These are phyloP conservation scores for Eumerus sabulonum DNA, from an alignment of 2,888 invertebrate genomes.

Conservation along the genomic window DNA sequence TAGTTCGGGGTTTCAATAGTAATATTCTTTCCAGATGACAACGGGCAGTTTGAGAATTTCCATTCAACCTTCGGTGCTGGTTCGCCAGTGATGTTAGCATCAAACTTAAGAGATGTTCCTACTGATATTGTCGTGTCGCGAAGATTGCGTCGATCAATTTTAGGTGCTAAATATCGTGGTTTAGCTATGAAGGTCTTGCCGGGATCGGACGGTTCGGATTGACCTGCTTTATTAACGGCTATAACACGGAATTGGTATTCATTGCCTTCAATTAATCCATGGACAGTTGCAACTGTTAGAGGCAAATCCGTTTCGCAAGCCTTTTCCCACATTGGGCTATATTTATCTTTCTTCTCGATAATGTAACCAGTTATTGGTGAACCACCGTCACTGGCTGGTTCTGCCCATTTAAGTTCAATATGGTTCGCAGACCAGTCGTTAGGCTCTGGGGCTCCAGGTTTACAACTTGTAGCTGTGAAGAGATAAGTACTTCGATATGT, in stretches of 20 bases:
- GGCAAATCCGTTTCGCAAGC: conserved; percentile 90
- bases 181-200: conserved; percentile 92
- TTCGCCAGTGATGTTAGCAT: conserved; percentile 95
- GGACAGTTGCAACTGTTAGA: conserved; percentile 88
- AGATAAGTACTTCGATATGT: neutral
- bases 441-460: conserved; percentile 94
- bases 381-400: conserved; percentile 94
- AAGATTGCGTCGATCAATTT: conserved; percentile 95
- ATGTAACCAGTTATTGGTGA: conserved; percentile 96
- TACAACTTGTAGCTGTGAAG: conserved; percentile 87
- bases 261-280: conserved; percentile 95
- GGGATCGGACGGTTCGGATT: conserved; percentile 93
- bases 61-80: conserved; percentile 96
- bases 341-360: conserved; percentile 95
- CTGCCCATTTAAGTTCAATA: conserved; percentile 94
- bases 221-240: conserved; percentile 97
- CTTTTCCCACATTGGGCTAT: conserved; percentile 95
- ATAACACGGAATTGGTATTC: conserved; percentile 98
- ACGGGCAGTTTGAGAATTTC: conserved; percentile 90
- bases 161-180: conserved; percentile 94
- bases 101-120: conserved; percentile 95
- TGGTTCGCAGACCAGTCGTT: conserved; percentile 95
- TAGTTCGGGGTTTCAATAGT: conserved; percentile 92
- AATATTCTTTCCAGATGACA: conserved; percentile 85
- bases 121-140: conserved; percentile 94